Evolutionary conservation across 1,140 invertebrate species (phyloP).

Genomic region (Ceratosolen solmsi): DNA sequence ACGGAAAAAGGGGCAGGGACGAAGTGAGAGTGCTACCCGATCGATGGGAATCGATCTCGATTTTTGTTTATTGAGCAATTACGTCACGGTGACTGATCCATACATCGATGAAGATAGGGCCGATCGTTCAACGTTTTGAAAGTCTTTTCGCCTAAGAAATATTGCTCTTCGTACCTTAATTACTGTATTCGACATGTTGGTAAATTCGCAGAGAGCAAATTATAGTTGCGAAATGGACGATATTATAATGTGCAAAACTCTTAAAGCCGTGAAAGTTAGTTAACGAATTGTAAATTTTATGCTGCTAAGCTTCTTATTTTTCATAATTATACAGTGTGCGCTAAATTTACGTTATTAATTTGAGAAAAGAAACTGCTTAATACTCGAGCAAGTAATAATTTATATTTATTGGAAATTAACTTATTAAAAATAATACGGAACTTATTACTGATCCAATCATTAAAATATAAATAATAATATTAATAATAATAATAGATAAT

Average conservation of each 20-base stretch:
- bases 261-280: not conserved
- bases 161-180: conserved; percentile 13
- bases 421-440: too few relatives aligned
- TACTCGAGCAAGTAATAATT: too few relatives aligned
- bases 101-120: conserved; percentile 2
- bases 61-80: conserved; percentile 48
- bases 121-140: not conserved
- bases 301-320: too few relatives aligned
- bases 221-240: not conserved
- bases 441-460: too few relatives aligned
- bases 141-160: not conserved
- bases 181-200: not conserved
- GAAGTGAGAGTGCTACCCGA: not conserved
- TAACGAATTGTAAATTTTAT: not conserved
- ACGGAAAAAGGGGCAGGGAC: conserved; percentile 49
- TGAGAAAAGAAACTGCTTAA: too few relatives aligned
- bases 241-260: not conserved
- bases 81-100: not conserved
- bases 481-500: too few relatives aligned
- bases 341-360: too few relatives aligned
- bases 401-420: too few relatives aligned
- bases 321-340: too few relatives aligned
- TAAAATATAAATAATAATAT: too few relatives aligned
- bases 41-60: conserved; percentile 46
- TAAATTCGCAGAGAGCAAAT: not conserved